Base-by-base conservation (phyloP, 2,113 vertebrate genomes). In the Leucosticte australis region DNA sequence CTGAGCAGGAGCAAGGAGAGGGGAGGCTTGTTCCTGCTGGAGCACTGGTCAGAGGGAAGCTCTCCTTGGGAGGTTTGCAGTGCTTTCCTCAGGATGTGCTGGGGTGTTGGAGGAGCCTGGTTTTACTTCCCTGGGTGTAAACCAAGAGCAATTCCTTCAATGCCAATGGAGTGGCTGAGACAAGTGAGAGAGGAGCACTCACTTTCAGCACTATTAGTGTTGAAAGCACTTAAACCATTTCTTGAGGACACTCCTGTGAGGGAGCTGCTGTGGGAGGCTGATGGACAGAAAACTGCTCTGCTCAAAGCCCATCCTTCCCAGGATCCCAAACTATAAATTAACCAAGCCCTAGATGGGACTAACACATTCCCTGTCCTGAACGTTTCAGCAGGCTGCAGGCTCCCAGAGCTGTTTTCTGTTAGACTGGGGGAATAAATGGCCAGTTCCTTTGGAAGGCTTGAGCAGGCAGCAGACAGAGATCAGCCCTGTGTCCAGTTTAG, bases 191-290 rank as follows among this genome's bases (percentile, higher is more conserved):
- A 37, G 20, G 64, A 96, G 12, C 82, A 27, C 56, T 59, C 56
- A 22, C 20, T 56, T 22, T 56, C 33, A 1, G 11, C 71, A 31
- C 71, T 88, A 10, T 52, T 80, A 85, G 39, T 80, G 63, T 64
- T 88, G 95, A 92, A 94, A 92, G 71, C 59, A 83, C 82, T 93
- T 90, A 33, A 90, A 90, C 50, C 71, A 80, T 88, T 85, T 94
- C 94, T 64, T 20, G 94, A 90, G 94, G 82, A 46, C 75, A 44
- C 59, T 90, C 47, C 59, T 74, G 47, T 21, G 82, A 94, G 71
- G 63, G 88, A 88, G 79, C 71, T 93, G 12, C 44, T 87, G 85
- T 49, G 68, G 44, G 68, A 88, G 75, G 37, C 75, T 96, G 94
- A 86, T 83, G 89, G 90, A 60, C 87, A 94, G 88, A 79, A 64